Evolutionary conservation across 2,113 vertebrate genomes (phyloP), one percentile per base, ranked within the genome.

Genomic region (Chaetops frenatus): DNA sequence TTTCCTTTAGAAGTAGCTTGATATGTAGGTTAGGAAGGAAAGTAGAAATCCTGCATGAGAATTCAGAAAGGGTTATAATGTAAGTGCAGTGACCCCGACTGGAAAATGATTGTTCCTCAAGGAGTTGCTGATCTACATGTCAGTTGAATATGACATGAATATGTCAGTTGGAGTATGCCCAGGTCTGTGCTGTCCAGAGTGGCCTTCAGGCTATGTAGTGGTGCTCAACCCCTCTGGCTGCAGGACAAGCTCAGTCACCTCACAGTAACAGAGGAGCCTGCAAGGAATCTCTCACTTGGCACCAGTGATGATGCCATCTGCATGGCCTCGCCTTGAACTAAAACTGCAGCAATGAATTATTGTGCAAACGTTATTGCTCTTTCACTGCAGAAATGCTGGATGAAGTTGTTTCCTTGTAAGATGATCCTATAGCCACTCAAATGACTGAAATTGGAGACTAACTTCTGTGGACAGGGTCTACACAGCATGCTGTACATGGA

Each of bases 151-250:
- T n/a, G n/a, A n/a, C n/a, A n/a, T n/a, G n/a, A n/a, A n/a, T n/a
- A n/a, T n/a, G n/a, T n/a, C n/a, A n/a, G n/a, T 7, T 6, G 3
- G 10, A 67, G 4, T 6, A 28, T 1, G 9, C 13, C 25, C n/a
- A 40, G 5, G 4, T 33, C 38, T 58, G 27, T 33, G 15, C 23
- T 48, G 10, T 19, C 38, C 54, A 48, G 24, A 7, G 2, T 24
- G 19, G 7, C 19, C 48, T 54, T 31, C 31, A 50, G 60, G 8
- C 5, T 36, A 20, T 2, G 1, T 3, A 33, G 18, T 33, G 21
- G 31, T 35, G 35, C 50, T 7, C 28, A 61, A 0, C 29, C 35
- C 7, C 29, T 28, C 35, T 25, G 53, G 21, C 13, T 4, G 13
- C 38, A 25, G 13, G 19, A 22, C 13, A 21, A 27, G 7, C 10